These are phyloP conservation scores for Elephas maximus DNA, from an alignment of 2,113 vertebrate genomes.

Conservation along the genomic window DNA sequence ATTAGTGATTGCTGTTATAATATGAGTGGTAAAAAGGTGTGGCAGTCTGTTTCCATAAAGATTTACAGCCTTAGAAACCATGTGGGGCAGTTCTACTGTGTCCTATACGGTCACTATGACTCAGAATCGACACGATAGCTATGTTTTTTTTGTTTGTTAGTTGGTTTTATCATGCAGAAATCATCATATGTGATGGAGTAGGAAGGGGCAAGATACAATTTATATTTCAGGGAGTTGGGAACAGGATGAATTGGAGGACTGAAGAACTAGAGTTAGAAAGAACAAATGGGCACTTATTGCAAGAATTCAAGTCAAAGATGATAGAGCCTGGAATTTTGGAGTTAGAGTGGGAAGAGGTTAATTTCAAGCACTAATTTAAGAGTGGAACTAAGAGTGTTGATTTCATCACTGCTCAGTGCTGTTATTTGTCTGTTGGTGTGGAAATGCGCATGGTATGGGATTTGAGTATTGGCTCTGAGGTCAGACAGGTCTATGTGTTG, in stretches of 20 bases:
- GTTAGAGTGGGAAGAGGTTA: not conserved
- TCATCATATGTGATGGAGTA: not conserved
- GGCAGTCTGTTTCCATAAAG: not conserved
- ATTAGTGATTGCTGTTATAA: not conserved
- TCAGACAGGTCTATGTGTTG: not conserved
- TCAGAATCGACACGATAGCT: not conserved
- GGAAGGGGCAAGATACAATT: not conserved
- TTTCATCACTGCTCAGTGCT: not conserved
- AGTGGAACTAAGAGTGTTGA: not conserved
- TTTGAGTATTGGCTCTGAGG: not conserved
- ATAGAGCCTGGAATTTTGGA: not conserved
- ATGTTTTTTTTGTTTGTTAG: not conserved
- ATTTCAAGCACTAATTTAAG: not conserved
- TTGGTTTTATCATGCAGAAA: not conserved
- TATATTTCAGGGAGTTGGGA: not conserved
- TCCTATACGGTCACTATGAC: not conserved
- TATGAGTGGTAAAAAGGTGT: not conserved
- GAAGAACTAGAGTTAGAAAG: not conserved
- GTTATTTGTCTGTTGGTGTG: not conserved
- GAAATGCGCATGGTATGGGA: not conserved
- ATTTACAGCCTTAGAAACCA: not conserved
- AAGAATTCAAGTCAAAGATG: not conserved
- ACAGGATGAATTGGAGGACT: not conserved
- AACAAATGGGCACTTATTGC: not conserved
- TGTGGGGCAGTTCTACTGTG: not conserved